These are phyloP conservation scores for Crypturellus undulatus DNA, from an alignment of 2,113 vertebrate genomes.

Conservation along the genomic window DNA sequence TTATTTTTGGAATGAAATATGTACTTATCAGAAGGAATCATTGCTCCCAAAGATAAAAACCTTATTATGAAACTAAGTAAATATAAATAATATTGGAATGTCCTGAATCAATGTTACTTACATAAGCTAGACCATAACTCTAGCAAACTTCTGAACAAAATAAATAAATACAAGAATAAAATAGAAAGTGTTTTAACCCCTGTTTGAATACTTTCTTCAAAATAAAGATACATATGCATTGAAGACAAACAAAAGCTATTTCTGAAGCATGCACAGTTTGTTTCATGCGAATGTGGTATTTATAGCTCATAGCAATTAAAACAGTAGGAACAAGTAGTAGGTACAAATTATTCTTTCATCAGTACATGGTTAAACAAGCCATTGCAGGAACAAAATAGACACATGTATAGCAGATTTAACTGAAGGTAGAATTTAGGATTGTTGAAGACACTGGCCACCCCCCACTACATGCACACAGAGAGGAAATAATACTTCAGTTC, in stretches of 20 bases:
- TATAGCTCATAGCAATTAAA: constrained; percentile 74
- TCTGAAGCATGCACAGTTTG: constrained; percentile 59
- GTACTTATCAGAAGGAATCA: background rate
- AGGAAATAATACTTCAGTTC: constrained; percentile 30
- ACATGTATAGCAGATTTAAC: constrained; percentile 17
- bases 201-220: constrained; percentile 53
- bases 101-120: constrained; percentile 3
- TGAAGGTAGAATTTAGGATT: background rate
- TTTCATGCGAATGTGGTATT: constrained; percentile 68
- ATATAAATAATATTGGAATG: background rate
- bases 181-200: constrained; percentile 42
- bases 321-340: constrained; percentile 69
- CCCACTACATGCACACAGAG: background rate
- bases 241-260: constrained; percentile 68
- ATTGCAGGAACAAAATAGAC: constrained; percentile 50
- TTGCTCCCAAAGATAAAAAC: constrained; percentile 4
- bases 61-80: constrained; percentile 9
- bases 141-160: constrained; percentile 4
- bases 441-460: constrained; percentile 17
- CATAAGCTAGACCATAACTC: background rate
- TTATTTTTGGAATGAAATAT: background rate
- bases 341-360: constrained; percentile 74
- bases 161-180: constrained; percentile 13
- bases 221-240: constrained; percentile 49
- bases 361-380: constrained; percentile 65